These are phyloP conservation scores for Sipha flava DNA, from an alignment of 1,140 invertebrate species.

Conservation along the genomic window DNA sequence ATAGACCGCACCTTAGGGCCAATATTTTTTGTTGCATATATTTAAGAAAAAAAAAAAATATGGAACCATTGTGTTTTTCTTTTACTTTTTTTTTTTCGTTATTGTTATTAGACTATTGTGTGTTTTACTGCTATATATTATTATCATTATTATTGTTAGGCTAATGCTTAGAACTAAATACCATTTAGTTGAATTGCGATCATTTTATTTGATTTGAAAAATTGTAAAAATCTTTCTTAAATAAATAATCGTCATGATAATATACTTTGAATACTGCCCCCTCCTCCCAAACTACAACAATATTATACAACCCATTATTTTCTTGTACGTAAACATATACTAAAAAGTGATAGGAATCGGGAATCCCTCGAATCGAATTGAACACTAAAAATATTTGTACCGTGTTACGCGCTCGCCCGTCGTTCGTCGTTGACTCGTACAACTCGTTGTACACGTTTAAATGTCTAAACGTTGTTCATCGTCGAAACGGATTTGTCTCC, in stretches of 20 bases:
- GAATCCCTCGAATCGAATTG: no score
- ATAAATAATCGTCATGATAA: background rate
- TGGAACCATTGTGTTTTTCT: background rate
- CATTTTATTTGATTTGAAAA: background rate
- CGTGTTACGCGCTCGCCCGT: no score
- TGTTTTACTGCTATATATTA: constrained; percentile 19
- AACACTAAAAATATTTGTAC: no score
- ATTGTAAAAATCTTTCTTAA: background rate
- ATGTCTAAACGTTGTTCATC: no score
- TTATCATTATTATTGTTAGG: constrained; percentile 6
- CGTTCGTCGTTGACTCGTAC: no score
- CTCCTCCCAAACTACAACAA: background rate
- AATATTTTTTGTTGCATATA: background rate
- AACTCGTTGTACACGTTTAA: no score
- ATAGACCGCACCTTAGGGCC: background rate
- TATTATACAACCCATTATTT: background rate
- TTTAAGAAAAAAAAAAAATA: background rate
- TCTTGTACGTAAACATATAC: no score
- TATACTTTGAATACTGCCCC: background rate
- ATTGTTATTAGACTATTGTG: constrained; percentile 31
- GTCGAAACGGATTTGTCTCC: no score
- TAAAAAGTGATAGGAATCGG: no score
- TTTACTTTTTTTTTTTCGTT: constrained; percentile 9
- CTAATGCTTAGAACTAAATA: background rate
- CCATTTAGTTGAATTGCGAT: background rate